Evolutionary conservation across 2,797 vertebrate genomes (phyloP).

Genomic region (Octomys mimax): DNA sequence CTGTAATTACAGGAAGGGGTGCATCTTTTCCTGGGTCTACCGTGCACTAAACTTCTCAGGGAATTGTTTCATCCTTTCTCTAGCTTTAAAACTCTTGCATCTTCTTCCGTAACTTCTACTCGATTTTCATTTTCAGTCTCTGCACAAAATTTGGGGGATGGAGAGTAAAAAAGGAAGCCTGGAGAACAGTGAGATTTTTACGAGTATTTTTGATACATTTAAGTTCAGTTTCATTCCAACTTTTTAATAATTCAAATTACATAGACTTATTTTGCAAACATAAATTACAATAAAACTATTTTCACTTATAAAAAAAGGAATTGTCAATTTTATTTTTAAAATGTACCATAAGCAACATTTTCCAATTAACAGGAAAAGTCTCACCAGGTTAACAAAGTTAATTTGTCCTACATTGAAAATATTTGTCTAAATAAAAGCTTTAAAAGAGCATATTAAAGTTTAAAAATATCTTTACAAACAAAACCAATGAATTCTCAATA

Average conservation of each 20-base stretch:
- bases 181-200: slow-evolving; percentile 51
- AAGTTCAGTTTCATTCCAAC: slow-evolving; percentile 27
- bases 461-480: slow-evolving; percentile 56
- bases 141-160: slow-evolving; percentile 41
- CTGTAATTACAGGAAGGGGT: slow-evolving; percentile 53
- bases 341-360: slow-evolving; percentile 33
- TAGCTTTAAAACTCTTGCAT: slow-evolving; percentile 34
- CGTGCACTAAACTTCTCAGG: slow-evolving; percentile 26
- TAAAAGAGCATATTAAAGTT: slow-evolving; percentile 47
- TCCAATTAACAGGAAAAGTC: background rate
- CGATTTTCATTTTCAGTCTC: slow-evolving; percentile 2
- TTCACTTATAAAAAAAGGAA: background rate
- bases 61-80: slow-evolving; percentile 53
- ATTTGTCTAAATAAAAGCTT: slow-evolving; percentile 60
- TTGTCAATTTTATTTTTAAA: background rate
- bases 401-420: slow-evolving; percentile 54
- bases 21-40: slow-evolving; percentile 45
- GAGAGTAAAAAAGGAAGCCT: background rate
- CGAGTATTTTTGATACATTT: slow-evolving; percentile 42
- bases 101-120: slow-evolving; percentile 18
- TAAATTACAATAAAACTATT: slow-evolving; percentile 36
- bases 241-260: slow-evolving; percentile 33
- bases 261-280: slow-evolving; percentile 45
- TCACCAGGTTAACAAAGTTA: slow-evolving; percentile 58
- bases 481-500: slow-evolving; percentile 34